Base-by-base conservation (phyloP, 1,140 invertebrate species). In the Macrobrachium rosenbergii region DNA sequence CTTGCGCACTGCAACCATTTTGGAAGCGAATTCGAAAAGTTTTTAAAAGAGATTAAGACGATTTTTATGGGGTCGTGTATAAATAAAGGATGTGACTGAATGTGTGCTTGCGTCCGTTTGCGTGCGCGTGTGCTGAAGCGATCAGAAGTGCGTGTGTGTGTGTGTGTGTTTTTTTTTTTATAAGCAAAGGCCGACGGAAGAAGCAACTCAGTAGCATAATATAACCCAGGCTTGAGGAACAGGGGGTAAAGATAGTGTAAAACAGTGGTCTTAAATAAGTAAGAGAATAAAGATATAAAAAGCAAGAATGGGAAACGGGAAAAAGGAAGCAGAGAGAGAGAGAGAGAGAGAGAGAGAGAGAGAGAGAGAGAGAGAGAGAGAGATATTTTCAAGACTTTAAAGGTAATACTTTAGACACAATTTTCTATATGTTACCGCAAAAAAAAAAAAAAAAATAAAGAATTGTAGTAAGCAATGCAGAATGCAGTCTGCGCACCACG, bases 331-430 rank as follows among this genome's bases (percentile, higher is more conserved):
- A 69, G 80, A 52, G 59, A 23, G 60, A 45, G 60, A 60, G 59
- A n/a, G 80, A 82, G 60, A n/a, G 59, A 60, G 60, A 72, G 80
- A 60, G 59, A 43, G 80, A 72, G 80, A n/a, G 59, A 17, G 60
- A 72, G 80, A 12, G 59, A 43, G 43, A n/a, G 76, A 58, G 45
- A 52, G 45, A 58, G 76, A 58, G 45, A 59, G 58, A 60, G 77
- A 60, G 77, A 79, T n/a, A n/a, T n/a, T n/a, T n/a, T n/a, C n/a
- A n/a, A n/a, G n/a, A n/a, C n/a, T n/a, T n/a, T n/a, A n/a, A n/a
- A n/a, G n/a, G n/a, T n/a, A n/a, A n/a, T n/a, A n/a, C n/a, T n/a
- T n/a, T n/a, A n/a, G n/a, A n/a, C n/a, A n/a, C 52, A 59, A 60
- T 37, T 52, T 62, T 52, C 28, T 28, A 16, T n/a, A 62, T n/a